Conservation (phyloP, 2,113 vertebrate species). For the Chloropsis cyanopogon region DNA sequence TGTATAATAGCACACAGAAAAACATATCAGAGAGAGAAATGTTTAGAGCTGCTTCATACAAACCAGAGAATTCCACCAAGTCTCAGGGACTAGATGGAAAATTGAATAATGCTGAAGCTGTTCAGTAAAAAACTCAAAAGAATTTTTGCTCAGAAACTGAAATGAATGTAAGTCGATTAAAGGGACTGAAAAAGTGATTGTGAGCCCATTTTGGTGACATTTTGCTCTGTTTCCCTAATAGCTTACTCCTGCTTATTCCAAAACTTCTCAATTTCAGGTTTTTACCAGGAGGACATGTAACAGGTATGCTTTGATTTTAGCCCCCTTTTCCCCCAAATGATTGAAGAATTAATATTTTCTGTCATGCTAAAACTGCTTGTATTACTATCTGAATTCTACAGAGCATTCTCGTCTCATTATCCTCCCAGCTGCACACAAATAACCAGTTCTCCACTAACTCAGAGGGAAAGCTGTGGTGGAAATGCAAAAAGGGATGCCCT, state of each 20-base stretch:
- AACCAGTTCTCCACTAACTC: neutral
- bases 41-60: neutral
- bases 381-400: neutral
- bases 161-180: conserved; percentile 23
- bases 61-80: conserved; percentile 4
- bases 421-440: neutral
- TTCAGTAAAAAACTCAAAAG: neutral
- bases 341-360: neutral
- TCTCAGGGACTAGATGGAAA: neutral
- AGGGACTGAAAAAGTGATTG: neutral
- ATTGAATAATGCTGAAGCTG: neutral
- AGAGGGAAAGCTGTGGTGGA: neutral
- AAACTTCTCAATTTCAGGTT: neutral
- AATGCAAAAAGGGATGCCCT: neutral
- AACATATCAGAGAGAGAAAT: neutral
- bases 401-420: neutral
- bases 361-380: neutral
- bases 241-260: neutral
- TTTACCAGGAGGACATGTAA: neutral
- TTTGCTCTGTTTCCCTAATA: neutral
- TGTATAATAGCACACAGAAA: neutral
- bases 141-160: neutral
- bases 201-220: neutral
- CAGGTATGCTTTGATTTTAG: neutral
- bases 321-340: neutral